These are phyloP conservation scores for Dinoponera quadriceps DNA, from an alignment of 1,140 invertebrate species.

Conservation along the genomic window DNA sequence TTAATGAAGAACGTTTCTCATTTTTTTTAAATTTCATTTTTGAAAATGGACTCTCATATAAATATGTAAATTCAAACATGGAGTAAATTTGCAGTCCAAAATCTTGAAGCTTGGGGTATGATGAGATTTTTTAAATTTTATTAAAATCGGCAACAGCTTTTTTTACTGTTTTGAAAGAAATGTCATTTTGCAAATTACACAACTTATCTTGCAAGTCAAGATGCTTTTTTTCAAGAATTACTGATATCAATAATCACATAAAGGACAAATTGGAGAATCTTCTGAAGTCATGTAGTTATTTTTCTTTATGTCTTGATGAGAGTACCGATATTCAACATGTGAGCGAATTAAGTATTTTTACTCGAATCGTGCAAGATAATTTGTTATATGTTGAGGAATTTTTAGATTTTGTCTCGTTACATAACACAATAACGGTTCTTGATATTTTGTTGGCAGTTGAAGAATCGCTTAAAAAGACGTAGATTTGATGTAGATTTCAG, in stretches of 20 bases:
- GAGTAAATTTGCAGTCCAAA: not conserved
- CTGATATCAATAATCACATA: too few species aligned
- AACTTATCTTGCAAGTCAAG: not conserved
- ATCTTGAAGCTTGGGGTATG: not conserved
- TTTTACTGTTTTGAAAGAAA: not conserved
- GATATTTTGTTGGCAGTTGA: not conserved
- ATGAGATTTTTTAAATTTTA: not conserved
- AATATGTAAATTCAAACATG: not conserved
- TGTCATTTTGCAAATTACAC: not conserved
- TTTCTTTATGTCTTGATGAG: too few species aligned
- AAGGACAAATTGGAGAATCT: too few species aligned
- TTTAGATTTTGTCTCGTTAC: too few species aligned
- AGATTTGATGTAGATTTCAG: too few species aligned
- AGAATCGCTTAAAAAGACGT: not conserved
- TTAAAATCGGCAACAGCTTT: not conserved
- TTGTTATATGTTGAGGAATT: too few species aligned
- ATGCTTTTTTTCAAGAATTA: not conserved
- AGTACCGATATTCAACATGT: too few species aligned
- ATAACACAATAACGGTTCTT: too few species aligned
- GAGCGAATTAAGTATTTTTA: too few species aligned
- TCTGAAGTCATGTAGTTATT: too few species aligned
- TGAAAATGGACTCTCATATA: not conserved
- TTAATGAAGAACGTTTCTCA: not conserved
- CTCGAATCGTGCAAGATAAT: too few species aligned
- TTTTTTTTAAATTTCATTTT: slow-evolving; percentile 4